Evolutionary conservation across 2,888 invertebrate species (phyloP), one percentile per base, ranked within the genome.

Genomic region (Drosophila vallismaia): DNA sequence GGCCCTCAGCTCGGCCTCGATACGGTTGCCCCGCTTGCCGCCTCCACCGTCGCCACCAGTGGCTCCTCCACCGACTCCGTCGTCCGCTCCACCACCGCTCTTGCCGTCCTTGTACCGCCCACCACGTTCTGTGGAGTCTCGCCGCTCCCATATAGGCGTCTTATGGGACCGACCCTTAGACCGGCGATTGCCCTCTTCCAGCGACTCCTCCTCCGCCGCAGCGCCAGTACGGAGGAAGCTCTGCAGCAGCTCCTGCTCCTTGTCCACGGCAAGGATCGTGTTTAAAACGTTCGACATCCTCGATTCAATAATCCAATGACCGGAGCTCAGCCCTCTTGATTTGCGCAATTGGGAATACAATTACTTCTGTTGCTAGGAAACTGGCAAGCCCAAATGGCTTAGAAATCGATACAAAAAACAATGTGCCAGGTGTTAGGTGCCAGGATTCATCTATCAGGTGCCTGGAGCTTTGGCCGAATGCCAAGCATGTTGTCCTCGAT

Each of bases 211-310:
- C 42, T 93, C 94, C 4, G 93, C 93, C 28, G 93, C 94, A 6
- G 93, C 92, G 29, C 94, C 95, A 14, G 95, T 94, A 53, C 96
- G 93, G 12, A 96, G 95, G 89, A 95, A 97, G 89, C 96, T 96
- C 92, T 96, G 96, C 14, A 97, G 90, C 79, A 96, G 93, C 89
- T 96, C 96, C 10, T 95, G 94, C 77, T 95, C 94, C 86, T 95
- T 93, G 48, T 94, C 94, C 31, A 94, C 93, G 56, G 94, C 94
- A n/a, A 95, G 92, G 53, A 95, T 94, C 67, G 93, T 93, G 50
- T 93, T 93, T 40, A 93, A 92, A 38, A 93, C 93, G 76, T 93
- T 86, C 4, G 90, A 78, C 91, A 91, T 91, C 26, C 8, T 7
- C 2, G 12, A n/a, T 8, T 2, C 33, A 33, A 77, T 80, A 76